These are phyloP conservation scores for Misgurnus anguillicaudatus DNA, from an alignment of 2,113 vertebrate species.

Conservation along the genomic window DNA sequence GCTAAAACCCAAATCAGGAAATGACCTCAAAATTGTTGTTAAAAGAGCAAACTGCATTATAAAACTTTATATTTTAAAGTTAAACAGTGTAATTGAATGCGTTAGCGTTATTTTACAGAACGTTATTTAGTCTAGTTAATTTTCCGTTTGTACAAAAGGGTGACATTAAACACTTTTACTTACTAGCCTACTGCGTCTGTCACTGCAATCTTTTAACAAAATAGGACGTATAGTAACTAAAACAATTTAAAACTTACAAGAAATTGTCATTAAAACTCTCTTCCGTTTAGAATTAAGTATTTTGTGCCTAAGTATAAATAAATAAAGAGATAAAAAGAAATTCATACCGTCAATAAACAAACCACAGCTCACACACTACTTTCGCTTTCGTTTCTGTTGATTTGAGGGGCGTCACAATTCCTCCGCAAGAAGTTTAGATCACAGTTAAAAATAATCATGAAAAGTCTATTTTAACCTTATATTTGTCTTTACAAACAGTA, in stretches of 20 bases:
- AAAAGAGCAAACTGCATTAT: not conserved
- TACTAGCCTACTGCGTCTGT: not conserved
- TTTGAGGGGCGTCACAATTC: no score
- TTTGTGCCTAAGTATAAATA: not conserved
- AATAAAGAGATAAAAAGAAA: not conserved
- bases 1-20: not conserved
- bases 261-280: no score
- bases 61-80: not conserved
- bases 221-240: not conserved
- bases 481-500: no score
- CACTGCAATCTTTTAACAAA: not conserved
- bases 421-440: no score
- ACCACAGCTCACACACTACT: not conserved
- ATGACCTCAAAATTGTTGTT: not conserved
- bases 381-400: conserved; percentile 8
- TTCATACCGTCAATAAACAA: not conserved
- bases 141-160: not conserved
- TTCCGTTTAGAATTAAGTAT: not conserved
- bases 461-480: no score
- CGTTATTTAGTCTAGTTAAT: not conserved
- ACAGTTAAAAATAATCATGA: no score
- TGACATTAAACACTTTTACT: conserved; percentile 3
- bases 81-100: no score
- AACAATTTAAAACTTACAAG: no score
- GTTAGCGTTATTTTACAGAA: no score